A percentile compares a stretch with the other conserved stretches of the same genome.
Conservation (phyloP, 2,113 vertebrate species). For the Peromyscus leucopus region DNA sequence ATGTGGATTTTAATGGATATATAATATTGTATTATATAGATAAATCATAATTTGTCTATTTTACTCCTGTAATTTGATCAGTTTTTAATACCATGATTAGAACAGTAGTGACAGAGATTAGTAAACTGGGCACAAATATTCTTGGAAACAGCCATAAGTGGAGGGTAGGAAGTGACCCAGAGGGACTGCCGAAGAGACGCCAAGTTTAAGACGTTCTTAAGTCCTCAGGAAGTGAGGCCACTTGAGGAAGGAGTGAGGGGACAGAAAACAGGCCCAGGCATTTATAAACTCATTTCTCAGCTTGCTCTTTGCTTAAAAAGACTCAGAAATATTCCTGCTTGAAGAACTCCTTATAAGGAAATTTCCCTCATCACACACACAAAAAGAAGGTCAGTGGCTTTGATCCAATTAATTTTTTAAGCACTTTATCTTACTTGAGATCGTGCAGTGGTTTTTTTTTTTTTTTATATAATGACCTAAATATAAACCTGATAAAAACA, state of each 20-base stretch:
- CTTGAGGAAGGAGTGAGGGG: slow-evolving; percentile 22
- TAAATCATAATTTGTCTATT: slow-evolving; percentile 55
- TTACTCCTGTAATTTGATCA: slow-evolving; percentile 33
- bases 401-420: slow-evolving; percentile 78
- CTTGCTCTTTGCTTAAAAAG: slow-evolving; percentile 36
- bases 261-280: slow-evolving; percentile 38
- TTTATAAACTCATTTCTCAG: slow-evolving; percentile 64
- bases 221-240: slow-evolving; percentile 57
- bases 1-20: slow-evolving; percentile 26
- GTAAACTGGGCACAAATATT: slow-evolving; percentile 4
- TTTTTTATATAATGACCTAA: slow-evolving; percentile 68
- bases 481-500: slow-evolving; percentile 72
- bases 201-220: neutral
- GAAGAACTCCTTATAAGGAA: slow-evolving; percentile 76
- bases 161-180: slow-evolving; percentile 3
- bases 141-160: slow-evolving; percentile 23
- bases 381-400: slow-evolving; percentile 74
- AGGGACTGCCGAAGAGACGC: slow-evolving; percentile 17
- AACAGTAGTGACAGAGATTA: slow-evolving; percentile 30
- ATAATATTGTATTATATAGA: slow-evolving; percentile 23
- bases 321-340: slow-evolving; percentile 50
- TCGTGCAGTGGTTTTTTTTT: neutral
- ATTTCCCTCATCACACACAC: slow-evolving; percentile 62
- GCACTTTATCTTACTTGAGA: slow-evolving; percentile 73
- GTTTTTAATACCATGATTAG: slow-evolving; percentile 49